phyloP scores from a whole-genome alignment of 2,797 vertebrate genomes.

The Podarcis siculus region DNA sequence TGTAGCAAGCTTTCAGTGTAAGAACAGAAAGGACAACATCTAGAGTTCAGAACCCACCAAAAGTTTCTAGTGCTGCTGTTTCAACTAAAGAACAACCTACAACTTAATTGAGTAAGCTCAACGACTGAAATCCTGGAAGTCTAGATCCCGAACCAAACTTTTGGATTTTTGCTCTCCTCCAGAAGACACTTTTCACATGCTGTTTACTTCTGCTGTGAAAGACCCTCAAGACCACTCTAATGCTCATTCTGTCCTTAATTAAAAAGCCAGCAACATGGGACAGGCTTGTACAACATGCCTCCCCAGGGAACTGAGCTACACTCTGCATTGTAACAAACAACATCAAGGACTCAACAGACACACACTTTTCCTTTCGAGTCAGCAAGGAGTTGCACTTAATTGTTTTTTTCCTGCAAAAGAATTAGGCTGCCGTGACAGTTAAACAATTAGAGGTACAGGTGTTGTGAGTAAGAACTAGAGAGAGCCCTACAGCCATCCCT shows the following conservation, averaged over 20 bases:
- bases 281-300: not conserved
- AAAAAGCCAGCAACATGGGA: not conserved
- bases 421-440: not conserved
- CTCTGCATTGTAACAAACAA: not conserved
- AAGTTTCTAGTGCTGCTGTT: not conserved
- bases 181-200: not conserved
- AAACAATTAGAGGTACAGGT: not conserved
- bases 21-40: not conserved
- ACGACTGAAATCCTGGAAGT: not conserved
- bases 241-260: not conserved
- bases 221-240: not conserved
- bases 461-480: not conserved
- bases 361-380: not conserved
- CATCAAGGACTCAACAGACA: not conserved
- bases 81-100: not conserved
- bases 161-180: not conserved
- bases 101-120: not conserved
- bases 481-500: conserved; percentile 1
- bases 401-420: not conserved
- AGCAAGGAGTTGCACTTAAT: too few relatives aligned
- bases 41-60: not conserved
- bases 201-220: not conserved
- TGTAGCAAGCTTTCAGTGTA: not conserved
- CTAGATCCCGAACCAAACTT: not conserved
- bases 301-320: not conserved